Evolutionary conservation across 30 jellyfish, hydroid and myxozoan genomes (phyloP).

Genomic region (Hydractinia echinata): DNA sequence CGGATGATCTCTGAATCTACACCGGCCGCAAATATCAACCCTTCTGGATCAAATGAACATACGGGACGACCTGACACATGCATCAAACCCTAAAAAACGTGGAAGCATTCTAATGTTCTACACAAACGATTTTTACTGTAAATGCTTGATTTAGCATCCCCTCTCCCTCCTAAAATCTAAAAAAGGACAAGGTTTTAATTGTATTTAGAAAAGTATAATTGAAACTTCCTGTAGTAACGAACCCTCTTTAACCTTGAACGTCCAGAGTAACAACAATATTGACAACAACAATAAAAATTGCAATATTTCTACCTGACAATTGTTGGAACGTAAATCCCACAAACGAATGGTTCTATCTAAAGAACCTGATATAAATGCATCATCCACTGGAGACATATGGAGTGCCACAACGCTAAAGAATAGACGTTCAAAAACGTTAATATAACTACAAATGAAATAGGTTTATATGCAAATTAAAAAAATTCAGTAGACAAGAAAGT

Average conservation of each 20-base stretch:
- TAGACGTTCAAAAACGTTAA: neutral
- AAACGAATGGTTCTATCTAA: conserved; percentile 86
- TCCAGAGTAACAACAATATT: no score
- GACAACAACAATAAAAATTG: no score
- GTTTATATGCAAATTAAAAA: neutral
- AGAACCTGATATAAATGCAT: conserved; percentile 90
- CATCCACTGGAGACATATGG: conserved; percentile 97
- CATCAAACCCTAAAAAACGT: conserved; percentile 67
- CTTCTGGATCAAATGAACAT: conserved; percentile 92
- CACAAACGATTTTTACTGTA: no score
- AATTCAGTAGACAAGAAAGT: neutral
- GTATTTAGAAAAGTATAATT: no score
- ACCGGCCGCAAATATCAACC: conserved; percentile 93
- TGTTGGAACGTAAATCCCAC: conserved; percentile 94
- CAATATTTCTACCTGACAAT: conserved; percentile 68
- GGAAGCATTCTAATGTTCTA: no score
- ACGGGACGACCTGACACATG: conserved; percentile 97
- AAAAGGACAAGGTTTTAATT: no score
- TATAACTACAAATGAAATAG: conserved; percentile 4
- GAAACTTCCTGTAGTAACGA: no score
- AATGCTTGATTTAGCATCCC: no score
- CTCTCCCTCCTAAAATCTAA: no score
- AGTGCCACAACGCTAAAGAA: conserved; percentile 75
- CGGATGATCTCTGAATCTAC: conserved; percentile 91
- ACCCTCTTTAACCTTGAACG: no score